Evolutionary conservation across 1,140 invertebrate genomes (phyloP), one percentile per base, ranked within the genome.

Genomic region (Zophobas morio): DNA sequence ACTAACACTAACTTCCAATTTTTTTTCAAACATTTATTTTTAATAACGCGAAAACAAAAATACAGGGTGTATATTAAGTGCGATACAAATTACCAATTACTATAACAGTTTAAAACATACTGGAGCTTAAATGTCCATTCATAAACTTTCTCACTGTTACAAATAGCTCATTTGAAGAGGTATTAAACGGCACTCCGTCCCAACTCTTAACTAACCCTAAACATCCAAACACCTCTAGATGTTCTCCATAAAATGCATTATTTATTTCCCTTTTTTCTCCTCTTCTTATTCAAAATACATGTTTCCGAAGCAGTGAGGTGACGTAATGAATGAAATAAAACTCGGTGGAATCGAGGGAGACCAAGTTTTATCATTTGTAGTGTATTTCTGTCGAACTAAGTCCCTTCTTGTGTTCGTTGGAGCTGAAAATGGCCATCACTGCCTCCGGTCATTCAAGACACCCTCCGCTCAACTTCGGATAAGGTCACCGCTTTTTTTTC

Each of bases 341-440:
- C 8, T 20, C 8, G n/a, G 2, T 46, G 6, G 20, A 4, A 20
- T 20, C 37, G 39, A 66, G 60, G 37, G 37, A 40, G 20, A 32
- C 56, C 60, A 66, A 66, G 57, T 76, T 76, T 76, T 76, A 76
- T 76, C 76, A 73, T 71, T 74, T 71, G 63, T 51, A 76, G 49
- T 73, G 76, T 77, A 60, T 77, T 72, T 77, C 73, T 77, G 76
- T 77, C 47, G 56, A 77, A 66, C 60, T 66, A 66, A 66, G 60
- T 66, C 60, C 60, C 72, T 79, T 71, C 78, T 79, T 75, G 63
- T 79, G 78, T 79, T 75, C 78, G 71, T 72, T 79, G 53, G 40
- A 72, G 78, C 78, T 66, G 78, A 79, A 79, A 79, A 79, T 79
- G 74, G 78, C 74, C 74, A 75, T 78, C 77, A 71, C 32, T 78